Base-by-base conservation (phyloP, 92 coral and sea anemone species). In the Virgularia gustaviana region DNA sequence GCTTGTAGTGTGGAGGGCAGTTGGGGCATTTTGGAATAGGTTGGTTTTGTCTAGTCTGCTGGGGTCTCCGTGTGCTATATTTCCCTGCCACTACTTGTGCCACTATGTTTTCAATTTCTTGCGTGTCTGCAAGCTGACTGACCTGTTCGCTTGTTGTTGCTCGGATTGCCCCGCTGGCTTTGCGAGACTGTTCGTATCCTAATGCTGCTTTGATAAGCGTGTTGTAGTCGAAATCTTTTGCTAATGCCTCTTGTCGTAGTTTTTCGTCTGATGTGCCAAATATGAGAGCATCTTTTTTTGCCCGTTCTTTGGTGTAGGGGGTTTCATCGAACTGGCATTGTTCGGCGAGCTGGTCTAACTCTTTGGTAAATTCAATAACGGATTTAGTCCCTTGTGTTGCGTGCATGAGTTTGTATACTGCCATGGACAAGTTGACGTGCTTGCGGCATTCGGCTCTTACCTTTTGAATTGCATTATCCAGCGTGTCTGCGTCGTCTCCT, bases 331-430 rank as follows among this genome's bases (percentile, higher is more conserved):
- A 72, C 42, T 72, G 66, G 49, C 54, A 72, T 28, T 72, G 78
- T 6, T n/a, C 39, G 6, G 78, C 67, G 49, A 44, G 43, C 19
- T 71, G 22, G 20, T 71, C 63, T 4, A 56, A 27, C 49, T 72
- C 56, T 5, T 36, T 72, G 12, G 78, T 36, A 33, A 55, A 38
- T 36, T 72, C 66, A 32, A 66, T 72, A 9, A 54, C 65, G 13
- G 65, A 16, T 7, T 52, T 54, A 1, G 77, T 71, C 2, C 77
- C 62, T 29, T 71, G 65, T 35, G 53, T 52, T 0, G 77, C 63
- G 49, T 71, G 77, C 77, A 52, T 54, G 9, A 52, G 45, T 71
- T 71, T 71, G 77, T 49, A 71, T 8, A 71, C 29, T 4, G 63
- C 63, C 77, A 71, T 30, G 11, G 77, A 43, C 13, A 68, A 38